Evolutionary conservation across 2,113 vertebrate species (phyloP).

Genomic region (Pelmatolapia mariae): DNA sequence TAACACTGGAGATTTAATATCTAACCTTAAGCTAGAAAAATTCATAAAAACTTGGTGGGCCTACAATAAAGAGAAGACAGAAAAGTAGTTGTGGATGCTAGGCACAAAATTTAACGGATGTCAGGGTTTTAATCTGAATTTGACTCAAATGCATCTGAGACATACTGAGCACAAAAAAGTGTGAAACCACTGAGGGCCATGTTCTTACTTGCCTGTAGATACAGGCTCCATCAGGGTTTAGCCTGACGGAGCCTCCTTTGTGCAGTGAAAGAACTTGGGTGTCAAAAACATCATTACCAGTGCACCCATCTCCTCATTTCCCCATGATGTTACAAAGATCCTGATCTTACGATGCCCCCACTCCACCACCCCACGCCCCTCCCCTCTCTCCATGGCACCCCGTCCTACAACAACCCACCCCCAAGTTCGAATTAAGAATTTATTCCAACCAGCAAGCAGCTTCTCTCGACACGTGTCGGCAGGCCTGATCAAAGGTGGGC

Average conservation of each 20-base stretch:
- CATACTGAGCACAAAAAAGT: neutral
- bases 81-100: slow-evolving; percentile 12
- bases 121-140: neutral
- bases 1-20: neutral
- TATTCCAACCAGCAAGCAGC: slow-evolving; percentile 75
- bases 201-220: slow-evolving; percentile 18
- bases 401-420: slow-evolving; percentile 49
- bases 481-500: slow-evolving; percentile 75
- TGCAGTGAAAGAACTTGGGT: slow-evolving; percentile 42
- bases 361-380: neutral
- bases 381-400: slow-evolving; percentile 3
- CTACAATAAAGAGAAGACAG: neutral
- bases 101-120: slow-evolving; percentile 4
- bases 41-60: neutral
- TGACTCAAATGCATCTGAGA: slow-evolving; percentile 7
- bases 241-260: slow-evolving; percentile 20
- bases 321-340: slow-evolving; percentile 50
- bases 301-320: slow-evolving; percentile 49
- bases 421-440: slow-evolving; percentile 76
- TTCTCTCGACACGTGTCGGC: slow-evolving; percentile 74
- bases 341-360: slow-evolving; percentile 47
- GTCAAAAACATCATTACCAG: slow-evolving; percentile 57
- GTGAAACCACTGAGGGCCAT: slow-evolving; percentile 22
- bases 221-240: slow-evolving; percentile 21
- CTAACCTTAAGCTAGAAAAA: neutral